phyloP scores from a whole-genome alignment of 92 coral and sea anemone genomes.

The Epizoanthus stellaris region DNA sequence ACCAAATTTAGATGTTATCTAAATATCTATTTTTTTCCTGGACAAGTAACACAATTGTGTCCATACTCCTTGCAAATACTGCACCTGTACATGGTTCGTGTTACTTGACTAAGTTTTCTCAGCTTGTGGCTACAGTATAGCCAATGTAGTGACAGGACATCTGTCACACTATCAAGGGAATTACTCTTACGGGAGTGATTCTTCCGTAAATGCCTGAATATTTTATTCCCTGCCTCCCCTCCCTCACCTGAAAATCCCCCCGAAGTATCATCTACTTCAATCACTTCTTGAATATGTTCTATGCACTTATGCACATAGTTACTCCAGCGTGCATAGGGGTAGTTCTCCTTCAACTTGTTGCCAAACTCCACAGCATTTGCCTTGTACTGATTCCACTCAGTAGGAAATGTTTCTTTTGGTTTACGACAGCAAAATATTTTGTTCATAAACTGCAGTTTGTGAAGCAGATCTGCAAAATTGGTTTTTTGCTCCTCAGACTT shows the following conservation, averaged over 20 bases:
- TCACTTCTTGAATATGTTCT: conserved; percentile 44
- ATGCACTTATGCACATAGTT: conserved; percentile 49
- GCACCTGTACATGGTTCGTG: too few species aligned
- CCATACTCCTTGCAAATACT: too few species aligned
- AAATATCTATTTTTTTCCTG: too few species aligned
- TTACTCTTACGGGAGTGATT: conserved; percentile 49
- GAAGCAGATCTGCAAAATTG: neutral
- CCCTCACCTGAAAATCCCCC: conserved; percentile 54
- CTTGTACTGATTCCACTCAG: neutral
- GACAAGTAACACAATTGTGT: too few species aligned
- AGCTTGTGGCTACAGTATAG: neutral
- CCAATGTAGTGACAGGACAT: conserved; percentile 47
- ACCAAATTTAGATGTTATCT: too few species aligned
- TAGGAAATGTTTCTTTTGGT: conserved; percentile 29
- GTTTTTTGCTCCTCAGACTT: conserved; percentile 23
- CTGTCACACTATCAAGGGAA: conserved; percentile 31
- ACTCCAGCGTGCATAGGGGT: conserved; percentile 53
- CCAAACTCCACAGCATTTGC: conserved; percentile 32
- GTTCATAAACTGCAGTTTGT: conserved; percentile 1
- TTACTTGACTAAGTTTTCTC: too few species aligned
- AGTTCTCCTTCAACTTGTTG: conserved; percentile 9
- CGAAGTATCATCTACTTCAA: conserved; percentile 36
- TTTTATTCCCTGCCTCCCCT: conserved; percentile 46
- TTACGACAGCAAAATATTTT: conserved; percentile 25
- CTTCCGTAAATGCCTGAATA: conserved; percentile 42